Conservation (phyloP, 1,140 invertebrate genomes). For the Neodiprion pinetum region DNA sequence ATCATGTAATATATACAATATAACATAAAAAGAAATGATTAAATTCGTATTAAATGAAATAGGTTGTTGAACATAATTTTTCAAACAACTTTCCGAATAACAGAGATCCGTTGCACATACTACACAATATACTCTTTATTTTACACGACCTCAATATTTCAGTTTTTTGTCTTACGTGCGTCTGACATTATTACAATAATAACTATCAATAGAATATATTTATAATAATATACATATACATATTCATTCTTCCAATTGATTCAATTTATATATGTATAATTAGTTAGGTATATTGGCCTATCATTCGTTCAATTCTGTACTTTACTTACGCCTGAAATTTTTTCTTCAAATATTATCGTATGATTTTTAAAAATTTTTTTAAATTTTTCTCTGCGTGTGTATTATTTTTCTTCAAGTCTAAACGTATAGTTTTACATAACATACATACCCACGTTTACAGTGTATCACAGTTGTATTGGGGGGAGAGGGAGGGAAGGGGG, state of each 20-base stretch:
- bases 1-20: background rate
- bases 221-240: conserved; percentile 60
- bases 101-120: conserved; percentile 21
- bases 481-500: conserved; percentile 36
- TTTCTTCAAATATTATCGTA: conserved; percentile 29
- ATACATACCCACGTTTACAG: conserved; percentile 51
- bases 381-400: conserved; percentile 13
- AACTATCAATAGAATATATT: conserved; percentile 51
- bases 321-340: conserved; percentile 28
- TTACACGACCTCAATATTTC: conserved; percentile 51
- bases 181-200: conserved; percentile 47
- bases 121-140: conserved; percentile 57
- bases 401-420: conserved; percentile 41
- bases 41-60: background rate
- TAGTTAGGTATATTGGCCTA: conserved; percentile 42
- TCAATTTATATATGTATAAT: conserved; percentile 42
- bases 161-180: conserved; percentile 33
- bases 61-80: background rate
- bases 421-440: conserved; percentile 53
- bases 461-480: conserved; percentile 61
- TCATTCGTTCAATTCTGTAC: conserved; percentile 41
- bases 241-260: conserved; percentile 48
- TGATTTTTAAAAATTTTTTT: background rate
- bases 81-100: conserved; percentile 1
- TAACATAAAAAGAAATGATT: background rate